These are phyloP conservation scores for Dasysyrphus albostriatus DNA, from an alignment of 2,888 invertebrate species.

Conservation along the genomic window DNA sequence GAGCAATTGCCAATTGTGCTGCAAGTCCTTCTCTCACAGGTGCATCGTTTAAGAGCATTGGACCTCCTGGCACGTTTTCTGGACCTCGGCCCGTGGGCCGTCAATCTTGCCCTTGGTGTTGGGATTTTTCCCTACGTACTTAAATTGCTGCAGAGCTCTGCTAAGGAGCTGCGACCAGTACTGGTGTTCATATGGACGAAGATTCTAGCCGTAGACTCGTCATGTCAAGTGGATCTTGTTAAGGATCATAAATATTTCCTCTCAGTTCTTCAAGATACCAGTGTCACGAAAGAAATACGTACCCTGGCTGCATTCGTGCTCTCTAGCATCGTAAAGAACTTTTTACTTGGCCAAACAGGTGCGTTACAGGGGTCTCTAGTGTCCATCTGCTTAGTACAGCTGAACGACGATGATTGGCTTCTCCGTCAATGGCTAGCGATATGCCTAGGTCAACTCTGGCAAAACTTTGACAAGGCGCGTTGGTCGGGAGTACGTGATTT, in stretches of 20 bases:
- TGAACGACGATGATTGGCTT: constrained; percentile 88
- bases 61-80: constrained; percentile 97
- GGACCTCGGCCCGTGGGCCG: constrained; percentile 98
- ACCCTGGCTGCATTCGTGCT: constrained; percentile 98
- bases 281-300: constrained; percentile 93
- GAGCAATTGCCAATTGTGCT: constrained; percentile 98
- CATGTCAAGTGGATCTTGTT: constrained; percentile 97
- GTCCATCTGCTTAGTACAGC: constrained; percentile 95
- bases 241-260: constrained; percentile 98
- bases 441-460: constrained; percentile 96
- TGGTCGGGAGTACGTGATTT: constrained; percentile 98
- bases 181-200: constrained; percentile 99
- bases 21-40: constrained; percentile 91
- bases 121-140: constrained; percentile 99
- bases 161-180: constrained; percentile 94
- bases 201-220: constrained; percentile 98
- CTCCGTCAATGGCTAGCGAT: constrained; percentile 95
- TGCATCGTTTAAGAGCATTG: constrained; percentile 96
- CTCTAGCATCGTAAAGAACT: constrained; percentile 96
- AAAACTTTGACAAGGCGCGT: constrained; percentile 92
- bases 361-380: constrained; percentile 95
- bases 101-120: constrained; percentile 96
- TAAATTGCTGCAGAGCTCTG: constrained; percentile 97
- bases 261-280: constrained; percentile 93
- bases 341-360: constrained; percentile 94